These are phyloP conservation scores for Formica aserva DNA, from an alignment of 2,888 invertebrate species.

Conservation along the genomic window DNA sequence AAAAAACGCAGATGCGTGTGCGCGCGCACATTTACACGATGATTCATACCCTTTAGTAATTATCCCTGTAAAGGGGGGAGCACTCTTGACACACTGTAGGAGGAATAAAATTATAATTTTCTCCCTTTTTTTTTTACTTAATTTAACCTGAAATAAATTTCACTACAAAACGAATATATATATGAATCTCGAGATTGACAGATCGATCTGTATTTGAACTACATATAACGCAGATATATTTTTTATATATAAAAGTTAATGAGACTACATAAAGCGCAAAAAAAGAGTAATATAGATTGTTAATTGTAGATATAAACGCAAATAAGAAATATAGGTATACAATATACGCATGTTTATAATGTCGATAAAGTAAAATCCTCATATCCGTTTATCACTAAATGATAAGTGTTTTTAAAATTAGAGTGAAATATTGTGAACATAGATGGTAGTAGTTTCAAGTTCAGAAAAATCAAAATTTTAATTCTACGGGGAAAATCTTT, in stretches of 20 bases:
- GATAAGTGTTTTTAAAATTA: not conserved
- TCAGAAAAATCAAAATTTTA: too few species aligned
- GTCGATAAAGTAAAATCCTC: not conserved
- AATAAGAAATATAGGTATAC: not conserved
- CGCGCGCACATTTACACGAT: conserved; percentile 60
- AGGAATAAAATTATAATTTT: not conserved
- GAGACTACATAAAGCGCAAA: not conserved
- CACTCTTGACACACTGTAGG: not conserved
- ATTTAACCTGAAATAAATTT: not conserved
- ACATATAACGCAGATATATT: not conserved
- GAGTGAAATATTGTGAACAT: not conserved
- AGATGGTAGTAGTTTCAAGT: not conserved
- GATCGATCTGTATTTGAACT: not conserved
- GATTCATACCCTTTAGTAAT: conserved; percentile 5
- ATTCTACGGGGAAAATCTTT: too few species aligned
- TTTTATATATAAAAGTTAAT: not conserved
- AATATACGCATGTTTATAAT: not conserved
- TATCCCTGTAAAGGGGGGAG: not conserved
- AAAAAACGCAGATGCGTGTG: conserved; percentile 45
- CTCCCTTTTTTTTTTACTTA: not conserved
- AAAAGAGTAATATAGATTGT: not conserved
- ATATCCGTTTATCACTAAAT: not conserved
- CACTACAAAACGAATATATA: not conserved
- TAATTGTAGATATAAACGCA: not conserved
- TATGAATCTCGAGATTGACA: not conserved